Evolutionary conservation across 2,797 vertebrate species (phyloP), one percentile per base, ranked within the genome.

Genomic region (Scarus forsteni): DNA sequence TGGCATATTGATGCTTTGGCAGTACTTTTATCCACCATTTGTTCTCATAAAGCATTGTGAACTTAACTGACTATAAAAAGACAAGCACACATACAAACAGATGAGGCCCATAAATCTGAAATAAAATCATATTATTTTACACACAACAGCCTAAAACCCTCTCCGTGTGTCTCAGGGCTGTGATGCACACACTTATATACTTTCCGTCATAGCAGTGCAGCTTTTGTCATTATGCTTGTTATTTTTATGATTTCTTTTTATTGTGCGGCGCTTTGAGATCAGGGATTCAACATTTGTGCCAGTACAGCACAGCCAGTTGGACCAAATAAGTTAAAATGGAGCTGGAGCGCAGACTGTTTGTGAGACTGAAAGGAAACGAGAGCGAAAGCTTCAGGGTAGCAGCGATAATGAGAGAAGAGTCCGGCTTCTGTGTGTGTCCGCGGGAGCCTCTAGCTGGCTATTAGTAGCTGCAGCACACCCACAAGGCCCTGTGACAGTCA

Each of bases 401-500:
- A 38, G 73, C 34, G 56, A 73, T 92, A 90, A 91, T 95, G 83
- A 89, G 93, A 86, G 88, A 61, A 76, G 70, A 86, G 87, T 87
- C 81, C 77, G 67, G 84, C 88, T 89, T 74, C 89, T 92, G 84
- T 91, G 87, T 54, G 70, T 75, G 84, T 88, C 85, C 74, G 75
- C 89, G 83, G 90, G 88, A 90, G 93, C 89, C 88, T 85, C 79
- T 67, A 85, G 88, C 85, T 63, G 87, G 61, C 85, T 86, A 89
- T 91, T 89, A 91, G 87, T 44, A 78, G 82, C 85, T 75, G 62
- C 73, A 78, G 81, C 68, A 86, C 81, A 70, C 77, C 85, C 85
- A 73, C 82, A 67, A 75, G 85, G 92, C 93, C 91, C 83, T 81
- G 91, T 95, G 95, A 94, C 93, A 97, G 93, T 96, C 95, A 96